Evolutionary conservation across 1,140 invertebrate species (phyloP).

Genomic region (Drosophila kikkawai): DNA sequence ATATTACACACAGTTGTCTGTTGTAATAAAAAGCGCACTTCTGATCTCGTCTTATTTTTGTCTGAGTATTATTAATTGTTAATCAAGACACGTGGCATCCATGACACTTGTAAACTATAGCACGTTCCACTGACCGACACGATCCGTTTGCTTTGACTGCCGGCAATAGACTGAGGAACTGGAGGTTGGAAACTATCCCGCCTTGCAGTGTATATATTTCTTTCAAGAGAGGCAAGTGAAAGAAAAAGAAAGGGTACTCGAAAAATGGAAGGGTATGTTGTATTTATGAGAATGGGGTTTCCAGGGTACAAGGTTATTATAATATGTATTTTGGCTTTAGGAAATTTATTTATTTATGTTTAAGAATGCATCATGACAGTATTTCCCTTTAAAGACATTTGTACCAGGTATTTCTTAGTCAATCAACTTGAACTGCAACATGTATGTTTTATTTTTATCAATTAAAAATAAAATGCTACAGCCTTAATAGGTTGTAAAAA

Average conservation of each 20-base stretch:
- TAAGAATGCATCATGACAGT: background rate
- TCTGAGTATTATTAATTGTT: background rate
- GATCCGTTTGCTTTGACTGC: slow-evolving; percentile 16
- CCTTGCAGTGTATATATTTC: background rate
- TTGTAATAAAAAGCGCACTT: background rate
- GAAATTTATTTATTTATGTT: background rate
- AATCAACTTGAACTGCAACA: background rate
- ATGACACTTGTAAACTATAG: slow-evolving; percentile 1
- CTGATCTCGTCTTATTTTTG: background rate
- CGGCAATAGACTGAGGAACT: slow-evolving; percentile 26
- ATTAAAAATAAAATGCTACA: too few species aligned
- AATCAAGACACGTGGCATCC: background rate
- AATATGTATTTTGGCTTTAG: background rate
- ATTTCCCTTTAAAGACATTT: background rate
- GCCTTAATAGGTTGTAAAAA: too few species aligned
- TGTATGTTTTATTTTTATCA: too few species aligned
- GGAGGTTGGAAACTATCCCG: background rate
- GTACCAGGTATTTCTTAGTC: background rate
- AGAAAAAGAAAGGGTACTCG: background rate
- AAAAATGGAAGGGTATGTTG: background rate
- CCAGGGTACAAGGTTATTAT: background rate
- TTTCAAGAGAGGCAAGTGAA: background rate
- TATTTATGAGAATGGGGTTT: background rate
- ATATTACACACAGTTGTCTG: background rate
- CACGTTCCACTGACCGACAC: background rate